A percentile compares a stretch with the other conserved stretches of the same genome.
These are phyloP conservation scores for Macrobrachium rosenbergii DNA, from an alignment of 1,140 invertebrate species.

Conservation along the genomic window DNA sequence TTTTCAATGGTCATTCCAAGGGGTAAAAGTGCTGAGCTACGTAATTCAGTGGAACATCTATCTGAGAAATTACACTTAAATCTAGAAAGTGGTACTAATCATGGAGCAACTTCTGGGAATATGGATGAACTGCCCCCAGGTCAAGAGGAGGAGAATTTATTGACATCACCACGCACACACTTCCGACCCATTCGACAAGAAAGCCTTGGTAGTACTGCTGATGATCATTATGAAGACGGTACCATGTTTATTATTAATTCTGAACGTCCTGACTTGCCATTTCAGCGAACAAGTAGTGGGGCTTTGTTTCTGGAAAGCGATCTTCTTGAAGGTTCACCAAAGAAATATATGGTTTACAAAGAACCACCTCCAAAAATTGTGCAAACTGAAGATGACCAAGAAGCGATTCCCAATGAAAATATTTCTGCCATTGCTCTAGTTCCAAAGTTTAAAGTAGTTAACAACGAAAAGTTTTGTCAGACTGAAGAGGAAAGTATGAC, in stretches of 20 bases:
- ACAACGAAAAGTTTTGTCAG: slow-evolving; percentile 75
- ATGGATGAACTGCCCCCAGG: slow-evolving; percentile 27
- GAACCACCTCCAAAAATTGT: slow-evolving; percentile 51
- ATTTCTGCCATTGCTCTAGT: slow-evolving; percentile 70
- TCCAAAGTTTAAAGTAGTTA: slow-evolving; percentile 74
- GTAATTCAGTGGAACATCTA: slow-evolving; percentile 3
- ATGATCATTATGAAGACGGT: slow-evolving; percentile 75
- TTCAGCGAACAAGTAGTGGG: slow-evolving; percentile 69
- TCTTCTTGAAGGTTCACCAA: slow-evolving; percentile 70
- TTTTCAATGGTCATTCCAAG: slow-evolving; percentile 62
- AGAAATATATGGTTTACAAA: slow-evolving; percentile 74
- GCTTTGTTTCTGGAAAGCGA: slow-evolving; percentile 68
- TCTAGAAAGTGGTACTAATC: background rate
- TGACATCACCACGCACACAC: slow-evolving; percentile 80
- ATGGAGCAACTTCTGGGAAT: background rate
- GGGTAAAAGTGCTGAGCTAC: slow-evolving; percentile 45
- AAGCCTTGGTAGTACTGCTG: slow-evolving; percentile 61
- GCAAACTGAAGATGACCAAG: slow-evolving; percentile 41
- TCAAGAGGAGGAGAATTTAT: slow-evolving; percentile 77
- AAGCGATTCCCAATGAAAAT: slow-evolving; percentile 31
- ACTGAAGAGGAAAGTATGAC: slow-evolving; percentile 71
- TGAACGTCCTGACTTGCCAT: slow-evolving; percentile 73
- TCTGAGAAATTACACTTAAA: slow-evolving; percentile 8
- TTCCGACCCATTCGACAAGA: slow-evolving; percentile 81
- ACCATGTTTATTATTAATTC: slow-evolving; percentile 72